These are phyloP conservation scores for Arenaria interpres DNA, from an alignment of 2,113 vertebrate genomes.

Conservation along the genomic window DNA sequence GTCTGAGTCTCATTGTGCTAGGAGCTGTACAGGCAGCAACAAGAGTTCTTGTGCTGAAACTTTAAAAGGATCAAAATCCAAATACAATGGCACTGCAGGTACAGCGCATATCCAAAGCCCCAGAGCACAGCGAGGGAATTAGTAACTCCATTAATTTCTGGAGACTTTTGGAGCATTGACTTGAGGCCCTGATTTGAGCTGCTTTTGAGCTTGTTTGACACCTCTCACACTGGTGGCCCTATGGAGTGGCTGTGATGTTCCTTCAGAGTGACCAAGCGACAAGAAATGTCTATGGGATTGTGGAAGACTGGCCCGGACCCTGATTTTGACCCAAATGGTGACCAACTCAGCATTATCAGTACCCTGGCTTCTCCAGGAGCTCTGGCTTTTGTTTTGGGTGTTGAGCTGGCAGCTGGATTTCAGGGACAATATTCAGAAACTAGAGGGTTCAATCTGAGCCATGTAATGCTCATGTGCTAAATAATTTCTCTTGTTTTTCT, in stretches of 20 bases:
- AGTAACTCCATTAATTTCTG: neutral
- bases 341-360: neutral
- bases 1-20: neutral
- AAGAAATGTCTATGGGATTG: neutral
- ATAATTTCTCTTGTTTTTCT: neutral
- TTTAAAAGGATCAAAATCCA: neutral
- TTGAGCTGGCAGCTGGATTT: neutral
- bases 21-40: neutral
- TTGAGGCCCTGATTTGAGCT: neutral
- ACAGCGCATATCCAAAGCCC: neutral
- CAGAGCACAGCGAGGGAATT: neutral
- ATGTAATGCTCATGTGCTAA: neutral
- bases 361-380: neutral
- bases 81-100: neutral
- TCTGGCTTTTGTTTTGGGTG: neutral
- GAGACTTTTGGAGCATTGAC: neutral
- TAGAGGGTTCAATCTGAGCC: neutral
- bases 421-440: neutral
- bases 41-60: neutral
- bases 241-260: neutral
- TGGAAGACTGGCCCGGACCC: neutral
- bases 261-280: neutral
- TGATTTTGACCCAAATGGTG: neutral
- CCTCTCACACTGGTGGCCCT: neutral
- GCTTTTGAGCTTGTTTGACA: neutral